phyloP scores from a whole-genome alignment of 1,140 invertebrate species.

The Bactericera cockerelli region DNA sequence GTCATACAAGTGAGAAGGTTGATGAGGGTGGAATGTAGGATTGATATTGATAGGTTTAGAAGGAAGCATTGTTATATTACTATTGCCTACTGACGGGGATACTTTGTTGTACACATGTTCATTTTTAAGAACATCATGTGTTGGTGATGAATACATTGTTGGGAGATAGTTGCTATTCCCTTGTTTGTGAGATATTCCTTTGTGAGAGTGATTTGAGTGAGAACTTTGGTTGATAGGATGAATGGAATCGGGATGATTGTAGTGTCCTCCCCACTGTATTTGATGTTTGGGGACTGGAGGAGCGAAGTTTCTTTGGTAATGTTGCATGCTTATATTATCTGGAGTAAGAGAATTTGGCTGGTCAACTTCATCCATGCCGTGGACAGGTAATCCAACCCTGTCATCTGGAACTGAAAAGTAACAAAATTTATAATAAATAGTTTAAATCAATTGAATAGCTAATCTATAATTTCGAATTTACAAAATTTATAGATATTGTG shows the following conservation, averaged over 20 bases:
- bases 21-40: not conserved
- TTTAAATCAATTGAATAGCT: no score
- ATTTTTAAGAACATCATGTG: not conserved
- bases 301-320: constrained; percentile 2
- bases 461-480: no score
- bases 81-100: no score
- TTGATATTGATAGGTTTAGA: not conserved
- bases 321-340: not conserved
- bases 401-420: not conserved
- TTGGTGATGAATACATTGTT: not conserved
- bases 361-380: not conserved
- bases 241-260: not conserved
- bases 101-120: not conserved
- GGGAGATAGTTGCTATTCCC: not conserved
- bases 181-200: not conserved
- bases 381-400: not conserved
- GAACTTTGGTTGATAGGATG: constrained; percentile 3
- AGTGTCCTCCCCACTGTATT: not conserved
- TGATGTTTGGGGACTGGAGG: constrained; percentile 5
- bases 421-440: no score
- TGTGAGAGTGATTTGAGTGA: not conserved
- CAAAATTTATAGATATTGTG: no score
- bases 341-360: not conserved
- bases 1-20: not conserved
- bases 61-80: not conserved